Evolutionary conservation across 2,888 invertebrate genomes (phyloP).

Genomic region (Seira sanloemensis): DNA sequence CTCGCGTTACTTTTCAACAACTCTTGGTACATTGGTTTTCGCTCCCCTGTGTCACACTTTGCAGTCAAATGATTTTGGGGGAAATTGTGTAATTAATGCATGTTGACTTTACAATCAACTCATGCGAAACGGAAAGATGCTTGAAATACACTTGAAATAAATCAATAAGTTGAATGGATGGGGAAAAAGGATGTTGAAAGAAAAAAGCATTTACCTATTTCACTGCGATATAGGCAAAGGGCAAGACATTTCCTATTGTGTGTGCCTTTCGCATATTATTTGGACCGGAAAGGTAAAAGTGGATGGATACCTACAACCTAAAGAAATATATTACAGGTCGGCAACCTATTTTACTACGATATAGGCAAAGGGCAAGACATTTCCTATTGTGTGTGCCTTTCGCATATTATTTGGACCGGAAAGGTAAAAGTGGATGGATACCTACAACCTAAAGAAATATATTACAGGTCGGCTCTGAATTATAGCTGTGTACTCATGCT

Average conservation of each 20-base stretch:
- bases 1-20: not conserved
- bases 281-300: not conserved
- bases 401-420: not conserved
- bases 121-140: not conserved
- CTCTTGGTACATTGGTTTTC: not conserved
- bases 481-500: not conserved
- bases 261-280: not conserved
- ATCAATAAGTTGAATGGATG: not conserved
- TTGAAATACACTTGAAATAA: not conserved
- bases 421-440: not conserved
- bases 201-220: too few species aligned
- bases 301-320: not conserved
- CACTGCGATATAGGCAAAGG: not conserved
- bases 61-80: not conserved
- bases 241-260: too few species aligned
- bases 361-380: too few species aligned
- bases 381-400: not conserved
- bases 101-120: not conserved
- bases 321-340: not conserved
- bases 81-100: not conserved
- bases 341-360: not conserved
- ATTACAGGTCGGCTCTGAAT: not conserved
- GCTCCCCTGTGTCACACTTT: not conserved
- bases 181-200: not conserved
- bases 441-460: not conserved